Conservation (phyloP, 2,888 invertebrate species). For the Meta bourneti region DNA sequence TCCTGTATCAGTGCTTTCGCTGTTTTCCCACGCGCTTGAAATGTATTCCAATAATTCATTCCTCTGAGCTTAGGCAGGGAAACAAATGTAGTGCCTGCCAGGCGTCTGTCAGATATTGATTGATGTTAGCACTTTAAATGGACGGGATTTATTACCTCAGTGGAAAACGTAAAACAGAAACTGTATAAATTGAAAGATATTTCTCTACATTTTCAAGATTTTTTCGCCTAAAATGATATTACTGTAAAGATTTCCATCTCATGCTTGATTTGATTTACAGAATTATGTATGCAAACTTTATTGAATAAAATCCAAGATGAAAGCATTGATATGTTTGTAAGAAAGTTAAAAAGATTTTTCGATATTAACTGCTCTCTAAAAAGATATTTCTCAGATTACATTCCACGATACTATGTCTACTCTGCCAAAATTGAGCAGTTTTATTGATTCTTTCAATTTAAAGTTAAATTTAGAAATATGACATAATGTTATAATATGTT, state of each 20-base stretch:
- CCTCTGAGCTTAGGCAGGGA: not conserved
- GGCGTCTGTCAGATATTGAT: not conserved
- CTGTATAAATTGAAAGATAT: not conserved
- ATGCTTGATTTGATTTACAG: not conserved
- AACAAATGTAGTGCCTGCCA: not conserved
- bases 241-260: not conserved
- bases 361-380: too few species aligned
- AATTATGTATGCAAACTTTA: not conserved
- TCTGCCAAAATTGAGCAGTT: too few species aligned
- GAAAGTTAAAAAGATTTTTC: too few species aligned
- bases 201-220: not conserved
- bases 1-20: not conserved
- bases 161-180: not conserved
- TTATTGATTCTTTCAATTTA: too few species aligned
- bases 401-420: too few species aligned
- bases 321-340: too few species aligned
- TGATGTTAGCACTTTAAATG: not conserved
- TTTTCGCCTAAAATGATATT: not conserved
- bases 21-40: slow-evolving; percentile 6
- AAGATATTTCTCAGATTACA: too few species aligned
- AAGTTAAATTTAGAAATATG: too few species aligned
- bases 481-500: too few species aligned
- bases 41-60: slow-evolving; percentile 26
- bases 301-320: too few species aligned
- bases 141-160: not conserved